phyloP scores from a whole-genome alignment of 2,888 invertebrate species.

The Hydroisotoma schaefferi region DNA sequence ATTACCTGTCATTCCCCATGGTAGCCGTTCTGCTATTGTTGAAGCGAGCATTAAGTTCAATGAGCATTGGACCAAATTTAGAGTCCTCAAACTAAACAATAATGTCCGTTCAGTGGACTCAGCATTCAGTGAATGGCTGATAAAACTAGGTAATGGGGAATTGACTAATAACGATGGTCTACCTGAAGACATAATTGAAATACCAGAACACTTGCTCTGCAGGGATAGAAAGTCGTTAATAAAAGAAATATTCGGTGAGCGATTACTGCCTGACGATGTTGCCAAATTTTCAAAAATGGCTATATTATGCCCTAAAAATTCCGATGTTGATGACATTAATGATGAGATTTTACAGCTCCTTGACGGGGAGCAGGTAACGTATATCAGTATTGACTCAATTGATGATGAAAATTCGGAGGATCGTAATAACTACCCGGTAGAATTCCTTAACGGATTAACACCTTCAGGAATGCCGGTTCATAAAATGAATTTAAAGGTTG shows the following conservation, averaged over 20 bases:
- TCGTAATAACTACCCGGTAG: conserved; percentile 14
- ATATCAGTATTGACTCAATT: conserved; percentile 11
- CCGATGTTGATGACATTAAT: conserved; percentile 12
- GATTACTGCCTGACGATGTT: not conserved
- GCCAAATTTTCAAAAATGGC: not conserved
- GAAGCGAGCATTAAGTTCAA: conserved; percentile 21
- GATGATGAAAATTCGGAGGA: conserved; percentile 10
- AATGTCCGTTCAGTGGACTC: conserved; percentile 29
- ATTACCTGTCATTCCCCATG: conserved; percentile 29
- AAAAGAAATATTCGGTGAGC: conserved; percentile 5
- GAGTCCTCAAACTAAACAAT: conserved; percentile 11
- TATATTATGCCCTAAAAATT: conserved; percentile 19
- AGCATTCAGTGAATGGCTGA: conserved; percentile 7
- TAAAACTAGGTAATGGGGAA: conserved; percentile 23
- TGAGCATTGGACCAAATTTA: conserved; percentile 23
- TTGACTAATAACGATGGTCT: not conserved
- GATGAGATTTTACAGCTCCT: conserved; percentile 2
- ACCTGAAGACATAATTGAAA: conserved; percentile 6
- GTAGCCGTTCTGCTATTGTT: conserved; percentile 12
- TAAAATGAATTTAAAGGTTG: conserved; percentile 36
- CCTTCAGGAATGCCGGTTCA: conserved; percentile 41
- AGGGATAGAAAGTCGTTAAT: not conserved
- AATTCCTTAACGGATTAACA: conserved; percentile 37
- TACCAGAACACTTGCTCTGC: conserved; percentile 7
- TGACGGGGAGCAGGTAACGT: conserved; percentile 1